Evolutionary conservation across 23 tunicate genomes (phyloP).

Genomic region (Trididemnum clinides): DNA sequence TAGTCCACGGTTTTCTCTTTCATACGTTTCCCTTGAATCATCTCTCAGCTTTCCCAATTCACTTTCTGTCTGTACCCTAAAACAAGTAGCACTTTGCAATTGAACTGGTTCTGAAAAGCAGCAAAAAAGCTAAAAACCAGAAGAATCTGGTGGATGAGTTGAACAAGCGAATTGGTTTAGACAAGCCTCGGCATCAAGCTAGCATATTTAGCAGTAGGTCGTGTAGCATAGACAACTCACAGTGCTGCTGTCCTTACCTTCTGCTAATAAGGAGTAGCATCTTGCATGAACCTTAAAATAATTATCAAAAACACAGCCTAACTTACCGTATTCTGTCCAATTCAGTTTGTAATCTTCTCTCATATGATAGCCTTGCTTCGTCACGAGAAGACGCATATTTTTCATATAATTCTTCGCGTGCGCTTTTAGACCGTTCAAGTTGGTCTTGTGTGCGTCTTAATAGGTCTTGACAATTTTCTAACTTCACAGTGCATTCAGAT

Average conservation of each 20-base stretch:
- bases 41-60: conserved; percentile 68
- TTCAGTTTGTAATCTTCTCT: conserved; percentile 77
- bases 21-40: conserved; percentile 78
- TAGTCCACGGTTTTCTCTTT: conserved; percentile 79
- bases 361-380: conserved; percentile 70
- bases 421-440: conserved; percentile 63
- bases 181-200: too few relatives aligned
- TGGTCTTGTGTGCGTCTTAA: conserved; percentile 68
- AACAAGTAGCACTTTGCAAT: too few relatives aligned
- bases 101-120: too few relatives aligned
- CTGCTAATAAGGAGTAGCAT: too few relatives aligned
- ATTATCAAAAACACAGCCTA: too few relatives aligned
- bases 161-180: too few relatives aligned
- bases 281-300: too few relatives aligned
- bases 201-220: too few relatives aligned
- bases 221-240: too few relatives aligned
- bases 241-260: too few relatives aligned
- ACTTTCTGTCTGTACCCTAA: conserved; percentile 76
- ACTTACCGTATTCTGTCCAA: conserved; percentile 76
- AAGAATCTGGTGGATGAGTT: too few relatives aligned
- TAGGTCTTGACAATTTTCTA: conserved; percentile 59
- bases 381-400: conserved; percentile 84
- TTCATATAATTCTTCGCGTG: conserved; percentile 79
- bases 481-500: conserved; percentile 64
- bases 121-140: too few relatives aligned